phyloP scores from a whole-genome alignment of 1,140 invertebrate species.

The Nephotettix cincticeps region DNA sequence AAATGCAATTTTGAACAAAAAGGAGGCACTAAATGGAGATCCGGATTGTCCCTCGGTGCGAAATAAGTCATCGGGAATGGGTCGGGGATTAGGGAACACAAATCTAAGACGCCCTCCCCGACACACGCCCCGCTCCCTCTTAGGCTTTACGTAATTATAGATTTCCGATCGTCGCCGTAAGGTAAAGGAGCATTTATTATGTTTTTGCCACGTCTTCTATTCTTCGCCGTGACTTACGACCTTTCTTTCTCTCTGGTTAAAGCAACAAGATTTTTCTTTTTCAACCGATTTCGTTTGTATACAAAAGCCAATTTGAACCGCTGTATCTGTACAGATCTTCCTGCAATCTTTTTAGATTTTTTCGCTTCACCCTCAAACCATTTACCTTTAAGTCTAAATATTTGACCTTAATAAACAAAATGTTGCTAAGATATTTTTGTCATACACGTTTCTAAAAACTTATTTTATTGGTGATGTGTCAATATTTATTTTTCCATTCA shows the following conservation, averaged over 20 bases:
- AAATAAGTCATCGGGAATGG: slow-evolving; percentile 29
- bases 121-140: neutral
- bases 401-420: no score
- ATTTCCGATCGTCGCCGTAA: slow-evolving; percentile 9
- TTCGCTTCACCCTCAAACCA: no score
- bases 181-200: slow-evolving; percentile 12
- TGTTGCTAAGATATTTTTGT: no score
- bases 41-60: slow-evolving; percentile 11
- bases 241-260: neutral
- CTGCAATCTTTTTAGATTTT: no score
- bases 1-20: slow-evolving; percentile 29
- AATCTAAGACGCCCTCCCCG: slow-evolving; percentile 12
- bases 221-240: slow-evolving; percentile 2
- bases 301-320: no score
- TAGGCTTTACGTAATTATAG: slow-evolving; percentile 14
- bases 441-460: no score
- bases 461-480: no score
- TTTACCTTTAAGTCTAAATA: no score
- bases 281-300: no score
- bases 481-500: no score
- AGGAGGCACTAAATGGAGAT: slow-evolving; percentile 8
- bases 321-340: no score
- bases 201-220: slow-evolving; percentile 6
- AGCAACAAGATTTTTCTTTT: neutral
- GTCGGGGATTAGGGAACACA: slow-evolving; percentile 24